Conservation (phyloP, 2,113 vertebrate species). For the Paramisgurnus dabryanus region DNA sequence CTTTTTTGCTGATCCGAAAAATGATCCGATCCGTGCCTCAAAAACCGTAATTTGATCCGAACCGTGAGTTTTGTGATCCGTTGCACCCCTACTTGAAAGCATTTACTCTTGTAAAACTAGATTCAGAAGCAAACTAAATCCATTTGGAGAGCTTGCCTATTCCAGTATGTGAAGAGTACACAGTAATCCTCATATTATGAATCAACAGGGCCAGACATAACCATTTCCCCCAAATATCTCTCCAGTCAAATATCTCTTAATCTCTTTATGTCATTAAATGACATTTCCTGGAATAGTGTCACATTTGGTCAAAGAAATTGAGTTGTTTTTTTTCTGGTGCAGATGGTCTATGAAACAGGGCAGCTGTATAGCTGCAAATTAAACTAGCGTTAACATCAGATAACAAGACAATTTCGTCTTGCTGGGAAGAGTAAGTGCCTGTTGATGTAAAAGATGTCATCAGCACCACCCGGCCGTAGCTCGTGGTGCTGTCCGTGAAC, state of each 20-base stretch:
- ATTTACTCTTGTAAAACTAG: background rate
- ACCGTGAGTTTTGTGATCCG: too few species aligned
- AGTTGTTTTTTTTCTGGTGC: constrained; percentile 16
- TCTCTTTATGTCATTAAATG: background rate
- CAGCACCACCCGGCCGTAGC: background rate
- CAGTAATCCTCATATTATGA: background rate
- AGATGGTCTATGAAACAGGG: constrained; percentile 18
- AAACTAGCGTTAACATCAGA: constrained; percentile 23
- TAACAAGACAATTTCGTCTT: background rate
- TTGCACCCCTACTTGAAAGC: too few species aligned
- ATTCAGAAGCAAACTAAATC: background rate
- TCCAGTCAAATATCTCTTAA: background rate
- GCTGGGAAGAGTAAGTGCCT: background rate
- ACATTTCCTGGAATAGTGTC: background rate
- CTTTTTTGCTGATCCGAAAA: too few species aligned
- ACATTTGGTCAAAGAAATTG: constrained; percentile 31
- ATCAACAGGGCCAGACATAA: constrained; percentile 12
- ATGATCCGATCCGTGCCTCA: too few species aligned
- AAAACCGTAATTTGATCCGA: too few species aligned
- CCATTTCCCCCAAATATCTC: constrained; percentile 2
- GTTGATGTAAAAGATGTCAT: constrained; percentile 11
- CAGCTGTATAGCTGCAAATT: constrained; percentile 23
- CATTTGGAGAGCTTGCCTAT: background rate
- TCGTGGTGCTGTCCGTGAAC: background rate
- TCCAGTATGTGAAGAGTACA: background rate